These are phyloP conservation scores for Tenthredo amoena DNA, from an alignment of 2,888 invertebrate species.

Conservation along the genomic window DNA sequence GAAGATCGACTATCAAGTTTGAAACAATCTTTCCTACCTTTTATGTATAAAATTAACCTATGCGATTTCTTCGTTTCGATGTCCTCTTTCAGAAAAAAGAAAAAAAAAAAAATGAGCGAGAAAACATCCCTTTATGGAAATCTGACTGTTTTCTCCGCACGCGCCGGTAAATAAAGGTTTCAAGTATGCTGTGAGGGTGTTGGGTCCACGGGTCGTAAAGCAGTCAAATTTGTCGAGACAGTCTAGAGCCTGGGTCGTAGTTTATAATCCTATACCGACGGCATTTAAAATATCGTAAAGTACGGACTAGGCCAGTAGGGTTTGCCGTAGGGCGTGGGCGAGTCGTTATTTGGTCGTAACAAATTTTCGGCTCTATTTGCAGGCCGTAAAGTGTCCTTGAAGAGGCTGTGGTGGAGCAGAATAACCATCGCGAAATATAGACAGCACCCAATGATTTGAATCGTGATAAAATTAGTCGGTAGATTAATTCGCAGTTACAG, in stretches of 20 bases:
- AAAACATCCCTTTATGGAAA: not conserved
- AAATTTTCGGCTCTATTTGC: constrained; percentile 46
- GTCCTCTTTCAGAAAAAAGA: not conserved
- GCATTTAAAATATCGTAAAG: constrained; percentile 70
- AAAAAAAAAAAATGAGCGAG: not conserved
- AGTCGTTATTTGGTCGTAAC: constrained; percentile 27
- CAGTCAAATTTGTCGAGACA: constrained; percentile 49
- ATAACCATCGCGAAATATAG: too few relatives aligned
- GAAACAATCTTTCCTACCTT: not conserved
- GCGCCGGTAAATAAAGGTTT: not conserved
- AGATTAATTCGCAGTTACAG: not conserved
- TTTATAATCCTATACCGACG: constrained; percentile 58
- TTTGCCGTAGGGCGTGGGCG: constrained; percentile 26
- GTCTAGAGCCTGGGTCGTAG: not conserved
- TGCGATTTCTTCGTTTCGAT: not conserved
- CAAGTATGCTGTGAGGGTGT: not conserved
- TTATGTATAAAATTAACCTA: not conserved
- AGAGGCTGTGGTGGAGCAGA: not conserved
- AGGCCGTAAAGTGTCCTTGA: constrained; percentile 10
- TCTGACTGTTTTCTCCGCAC: not conserved
- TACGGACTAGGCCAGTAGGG: constrained; percentile 44
- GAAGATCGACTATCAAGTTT: not conserved
- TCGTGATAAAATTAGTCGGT: not conserved
- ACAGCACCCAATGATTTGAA: too few relatives aligned
- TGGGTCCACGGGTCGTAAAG: constrained; percentile 35